Evolutionary conservation across 2,797 vertebrate species (phyloP).

Genomic region (Sebastes steindachneri): DNA sequence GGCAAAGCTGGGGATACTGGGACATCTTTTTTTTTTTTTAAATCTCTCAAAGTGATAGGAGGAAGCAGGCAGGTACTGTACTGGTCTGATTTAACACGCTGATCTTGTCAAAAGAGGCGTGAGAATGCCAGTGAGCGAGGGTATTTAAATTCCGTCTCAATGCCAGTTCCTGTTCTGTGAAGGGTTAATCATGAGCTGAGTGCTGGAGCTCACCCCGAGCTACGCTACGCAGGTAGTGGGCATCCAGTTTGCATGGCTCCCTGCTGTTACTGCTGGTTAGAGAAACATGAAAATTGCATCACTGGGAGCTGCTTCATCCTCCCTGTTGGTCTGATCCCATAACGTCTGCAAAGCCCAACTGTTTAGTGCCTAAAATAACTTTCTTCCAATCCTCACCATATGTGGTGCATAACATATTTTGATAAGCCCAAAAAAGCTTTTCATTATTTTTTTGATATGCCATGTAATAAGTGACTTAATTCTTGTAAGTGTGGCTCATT

Average conservation of each 20-base stretch:
- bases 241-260: slow-evolving; percentile 32
- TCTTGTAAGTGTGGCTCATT: no score
- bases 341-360: not conserved
- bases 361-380: not conserved
- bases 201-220: slow-evolving; percentile 43
- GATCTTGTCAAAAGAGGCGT: not conserved
- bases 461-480: no score
- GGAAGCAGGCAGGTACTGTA: not conserved
- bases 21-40: not conserved
- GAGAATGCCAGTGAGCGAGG: not conserved
- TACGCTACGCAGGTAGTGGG: slow-evolving; percentile 55
- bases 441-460: not conserved
- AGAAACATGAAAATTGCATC: slow-evolving; percentile 60
- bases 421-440: not conserved
- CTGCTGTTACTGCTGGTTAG: slow-evolving; percentile 36
- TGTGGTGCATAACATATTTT: not conserved
- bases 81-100: not conserved
- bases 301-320: slow-evolving; percentile 12
- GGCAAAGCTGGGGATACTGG: not conserved
- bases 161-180: not conserved
- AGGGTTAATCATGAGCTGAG: slow-evolving; percentile 31
- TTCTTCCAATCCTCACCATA: not conserved
- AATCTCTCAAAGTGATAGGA: not conserved
- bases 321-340: not conserved
- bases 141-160: not conserved